Base-by-base conservation (phyloP, 2,797 vertebrate genomes). In the Oryzias dopingdopingensis region DNA sequence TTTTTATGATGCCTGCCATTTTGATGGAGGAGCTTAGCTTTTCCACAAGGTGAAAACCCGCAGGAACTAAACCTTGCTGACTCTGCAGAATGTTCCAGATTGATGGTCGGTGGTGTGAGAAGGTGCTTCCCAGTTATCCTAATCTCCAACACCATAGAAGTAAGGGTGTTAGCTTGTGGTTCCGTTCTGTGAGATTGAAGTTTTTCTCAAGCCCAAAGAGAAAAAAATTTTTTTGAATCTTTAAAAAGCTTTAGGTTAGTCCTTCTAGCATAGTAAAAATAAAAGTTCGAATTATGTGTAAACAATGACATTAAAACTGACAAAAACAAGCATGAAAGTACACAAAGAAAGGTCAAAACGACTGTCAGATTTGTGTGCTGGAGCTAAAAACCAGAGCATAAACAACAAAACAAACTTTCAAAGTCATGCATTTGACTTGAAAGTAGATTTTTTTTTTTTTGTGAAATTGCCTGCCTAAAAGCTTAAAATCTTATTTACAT, bases 401-500 rank as follows among this genome's bases (percentile, higher is more conserved):
- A 15, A 51, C 58, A 18, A 52, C 4, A 29, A 57, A 61, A 52
- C n/a, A 53, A 62, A 68, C 59, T 80, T 82, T 82, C 70, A 80
- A 64, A 71, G 73, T 64, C 67, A 55, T 15, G 40, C n/a, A 51
- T 70, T 70, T 70, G 48, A 42, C 54, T 63, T 41, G 32, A 69
- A 55, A 29, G 32, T 44, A 61, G 69, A 72, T 42, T 41, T 52
- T 56, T 42, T 41, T 52, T 56, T 51, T 72, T 22, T 22, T 60
- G 46, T 37, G 42, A 59, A 63, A 73, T 70, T 54, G 57, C 51
- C 54, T 78, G 49, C 46, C 42, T 56, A 59, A 59, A 47, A 65
- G 59, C 48, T 43, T 12, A 56, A 49, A 68, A 43, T 80, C 67
- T 63, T 82, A 84, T 88, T 85, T 84, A 68, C 74, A 80, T 89